Evolutionary conservation across 1,140 invertebrate species (phyloP).

Genomic region (Drosophila mauritiana): DNA sequence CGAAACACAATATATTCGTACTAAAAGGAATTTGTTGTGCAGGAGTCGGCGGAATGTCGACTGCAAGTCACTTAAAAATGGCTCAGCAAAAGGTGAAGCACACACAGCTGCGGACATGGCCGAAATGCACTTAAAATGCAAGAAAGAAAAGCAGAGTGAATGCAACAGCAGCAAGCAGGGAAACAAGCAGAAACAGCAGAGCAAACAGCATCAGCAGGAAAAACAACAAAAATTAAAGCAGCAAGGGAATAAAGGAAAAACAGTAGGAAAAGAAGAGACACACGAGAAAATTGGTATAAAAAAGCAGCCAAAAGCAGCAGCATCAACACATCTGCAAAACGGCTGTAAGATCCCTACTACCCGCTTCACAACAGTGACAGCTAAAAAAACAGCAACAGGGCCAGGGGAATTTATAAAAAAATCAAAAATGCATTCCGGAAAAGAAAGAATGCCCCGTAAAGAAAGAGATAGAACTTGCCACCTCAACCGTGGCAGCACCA

Average conservation of each 20-base stretch:
- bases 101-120: conserved; percentile 39
- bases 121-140: conserved; percentile 77
- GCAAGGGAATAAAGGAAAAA: conserved; percentile 18
- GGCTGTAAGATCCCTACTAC: not conserved
- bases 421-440: not conserved
- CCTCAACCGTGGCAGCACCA: not conserved
- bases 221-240: conserved; percentile 18
- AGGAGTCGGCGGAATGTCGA: conserved; percentile 55
- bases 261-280: conserved; percentile 3
- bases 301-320: not conserved
- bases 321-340: not conserved
- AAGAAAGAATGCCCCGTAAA: not conserved
- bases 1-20: too few species aligned
- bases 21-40: not conserved
- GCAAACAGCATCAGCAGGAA: conserved; percentile 23
- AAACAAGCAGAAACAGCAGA: conserved; percentile 1
- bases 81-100: conserved; percentile 56
- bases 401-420: conserved; percentile 3
- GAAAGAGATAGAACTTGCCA: not conserved
- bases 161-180: conserved; percentile 14
- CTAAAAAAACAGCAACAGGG: not conserved
- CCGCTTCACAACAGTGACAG: not conserved
- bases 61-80: conserved; percentile 81
- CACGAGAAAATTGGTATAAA: conserved; percentile 13
- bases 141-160: conserved; percentile 35